Evolutionary conservation across 2,888 invertebrate genomes (phyloP).

Genomic region (Gisinianus flammeolus): DNA sequence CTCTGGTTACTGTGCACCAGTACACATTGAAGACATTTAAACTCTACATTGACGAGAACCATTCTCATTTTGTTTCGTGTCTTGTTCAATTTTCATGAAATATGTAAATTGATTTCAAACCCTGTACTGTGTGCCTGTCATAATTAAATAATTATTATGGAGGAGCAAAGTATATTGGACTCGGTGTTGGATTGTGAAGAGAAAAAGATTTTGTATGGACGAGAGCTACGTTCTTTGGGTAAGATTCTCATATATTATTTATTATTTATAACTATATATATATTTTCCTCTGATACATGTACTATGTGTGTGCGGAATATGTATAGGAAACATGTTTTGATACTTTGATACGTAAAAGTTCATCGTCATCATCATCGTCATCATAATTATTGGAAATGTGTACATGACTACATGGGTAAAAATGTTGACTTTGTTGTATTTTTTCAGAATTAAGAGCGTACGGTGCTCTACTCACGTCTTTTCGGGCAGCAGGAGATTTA

Average conservation of each 20-base stretch:
- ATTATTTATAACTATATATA: background rate
- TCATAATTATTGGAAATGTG: background rate
- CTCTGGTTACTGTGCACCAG: no score
- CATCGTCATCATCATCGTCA: background rate
- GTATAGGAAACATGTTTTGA: no score
- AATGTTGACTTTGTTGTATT: background rate
- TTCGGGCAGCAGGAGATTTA: slow-evolving; percentile 51
- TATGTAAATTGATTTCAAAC: no score
- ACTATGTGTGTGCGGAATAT: background rate
- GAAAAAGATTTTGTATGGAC: slow-evolving; percentile 26
- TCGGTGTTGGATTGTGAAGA: slow-evolving; percentile 11
- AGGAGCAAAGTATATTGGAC: background rate
- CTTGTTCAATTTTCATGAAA: no score
- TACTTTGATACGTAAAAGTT: no score
- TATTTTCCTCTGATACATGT: background rate
- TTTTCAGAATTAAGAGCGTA: slow-evolving; percentile 47
- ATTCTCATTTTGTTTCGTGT: no score
- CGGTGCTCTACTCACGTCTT: slow-evolving; percentile 39
- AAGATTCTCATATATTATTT: background rate
- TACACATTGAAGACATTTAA: no score
- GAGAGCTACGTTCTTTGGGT: slow-evolving; percentile 37
- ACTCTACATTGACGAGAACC: no score
- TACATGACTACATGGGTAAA: background rate
- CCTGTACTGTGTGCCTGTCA: no score
- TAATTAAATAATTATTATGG: background rate